Percentiles rank a stretch among this genome's conserved stretches.
These are phyloP conservation scores for Diploscapter pachys DNA, from an alignment of 1,140 invertebrate genomes.

Conservation along the genomic window DNA sequence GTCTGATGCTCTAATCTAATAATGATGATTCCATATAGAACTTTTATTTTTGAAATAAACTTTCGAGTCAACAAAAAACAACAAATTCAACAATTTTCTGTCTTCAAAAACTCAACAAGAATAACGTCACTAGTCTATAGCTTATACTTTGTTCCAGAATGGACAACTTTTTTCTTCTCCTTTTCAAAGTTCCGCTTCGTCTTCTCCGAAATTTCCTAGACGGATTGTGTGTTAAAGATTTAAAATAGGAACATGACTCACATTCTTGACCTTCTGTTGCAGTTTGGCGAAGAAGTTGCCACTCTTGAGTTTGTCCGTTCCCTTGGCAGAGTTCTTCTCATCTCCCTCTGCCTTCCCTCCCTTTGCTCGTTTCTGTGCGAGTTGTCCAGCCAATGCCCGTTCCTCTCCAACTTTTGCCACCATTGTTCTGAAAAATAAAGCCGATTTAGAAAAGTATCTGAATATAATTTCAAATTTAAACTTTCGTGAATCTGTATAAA, in stretches of 20 bases:
- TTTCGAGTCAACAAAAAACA: no score
- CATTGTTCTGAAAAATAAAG: slow-evolving; percentile 8
- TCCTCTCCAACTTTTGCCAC: slow-evolving; percentile 15
- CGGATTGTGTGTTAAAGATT: background rate
- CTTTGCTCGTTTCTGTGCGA: background rate
- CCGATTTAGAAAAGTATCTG: background rate
- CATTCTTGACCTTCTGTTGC: slow-evolving; percentile 20
- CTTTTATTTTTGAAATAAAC: no score
- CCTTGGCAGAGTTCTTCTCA: slow-evolving; percentile 17
- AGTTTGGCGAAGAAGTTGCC: slow-evolving; percentile 36
- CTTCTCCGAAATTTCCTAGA: no score
- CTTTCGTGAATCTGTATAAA: background rate
- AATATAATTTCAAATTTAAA: background rate
- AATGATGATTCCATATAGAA: no score
- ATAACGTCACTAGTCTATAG: no score
- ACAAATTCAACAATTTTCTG: no score
- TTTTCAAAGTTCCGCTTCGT: no score
- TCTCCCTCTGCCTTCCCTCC: slow-evolving; percentile 18
- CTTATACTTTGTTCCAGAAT: no score
- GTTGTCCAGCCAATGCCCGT: slow-evolving; percentile 10
- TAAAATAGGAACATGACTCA: background rate
- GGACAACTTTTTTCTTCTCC: no score
- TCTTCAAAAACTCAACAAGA: no score
- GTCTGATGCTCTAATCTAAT: no score
- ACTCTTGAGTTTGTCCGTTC: slow-evolving; percentile 30